Base-by-base conservation (phyloP, 2,888 invertebrate genomes). In the Agrochola lota region DNA sequence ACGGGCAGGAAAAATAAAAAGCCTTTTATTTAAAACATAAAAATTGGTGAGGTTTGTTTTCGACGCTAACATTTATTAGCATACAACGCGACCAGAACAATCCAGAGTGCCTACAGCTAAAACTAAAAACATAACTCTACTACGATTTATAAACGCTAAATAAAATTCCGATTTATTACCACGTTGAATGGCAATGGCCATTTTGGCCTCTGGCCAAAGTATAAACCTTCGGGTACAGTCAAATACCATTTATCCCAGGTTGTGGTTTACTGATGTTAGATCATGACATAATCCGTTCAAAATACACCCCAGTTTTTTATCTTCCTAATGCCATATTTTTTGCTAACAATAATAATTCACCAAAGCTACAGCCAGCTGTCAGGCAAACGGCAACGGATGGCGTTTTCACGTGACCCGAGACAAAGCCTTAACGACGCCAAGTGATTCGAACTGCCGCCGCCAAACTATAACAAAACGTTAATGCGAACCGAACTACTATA, bases 331-430 rank as follows among this genome's bases (percentile, higher is more conserved):
- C 3, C 30, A 30, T 55, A 63, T 46, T 55, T 69, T 59, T 68
- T 52, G 43, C 12, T n/a, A 23, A 26, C 35, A 55, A 35, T 57
- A 57, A 83, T 71, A 62, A 68, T 62, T n/a, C 52, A 59, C 1
- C 35, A 15, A 52, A 30, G 12, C 35, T 46, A 67, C 55, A 20
- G 57, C 66, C 57, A 49, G 26, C 46, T 84, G 71, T 74, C 84
- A 60, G n/a, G 35, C 12, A 12, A 69, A 62, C 84, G 35, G 69
- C 71, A 35, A 35, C 35, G 30, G 52, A 84, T 84, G 71, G 80
- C 82, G 52, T 7, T 55, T n/a, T 84, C 80, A 84, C 82, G 85
- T 84, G 82, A 84, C 60, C 26, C 46, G 55, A 68, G 26, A 74
- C 80, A 71, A 74, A 80, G 80, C 79, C 57, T 26, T n/a, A 46